A percentile compares a stretch with the other conserved stretches of the same genome.
Evolutionary conservation across 92 coral and sea anemone species (phyloP).

Genomic region (Nematostella vectensis): DNA sequence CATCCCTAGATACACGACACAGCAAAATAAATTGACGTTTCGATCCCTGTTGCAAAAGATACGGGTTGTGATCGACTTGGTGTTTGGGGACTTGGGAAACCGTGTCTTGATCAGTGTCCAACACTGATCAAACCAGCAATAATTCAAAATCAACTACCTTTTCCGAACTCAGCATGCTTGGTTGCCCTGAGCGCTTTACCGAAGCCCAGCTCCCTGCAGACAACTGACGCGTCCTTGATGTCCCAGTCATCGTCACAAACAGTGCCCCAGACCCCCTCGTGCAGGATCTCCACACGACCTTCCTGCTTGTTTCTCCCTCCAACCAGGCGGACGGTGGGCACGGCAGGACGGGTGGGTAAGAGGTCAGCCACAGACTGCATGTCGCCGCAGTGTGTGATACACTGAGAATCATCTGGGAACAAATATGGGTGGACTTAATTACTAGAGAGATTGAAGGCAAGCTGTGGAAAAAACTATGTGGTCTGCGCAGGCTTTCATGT

Average conservation of each 20-base stretch:
- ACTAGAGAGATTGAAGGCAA: too few species aligned
- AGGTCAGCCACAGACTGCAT: conserved; percentile 46
- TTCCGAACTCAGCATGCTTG: conserved; percentile 40
- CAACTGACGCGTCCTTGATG: conserved; percentile 42
- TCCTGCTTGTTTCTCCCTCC: conserved; percentile 59
- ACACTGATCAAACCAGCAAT: too few species aligned
- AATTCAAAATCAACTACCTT: too few species aligned
- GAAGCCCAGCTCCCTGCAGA: conserved; percentile 71
- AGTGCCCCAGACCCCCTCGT: conserved; percentile 76
- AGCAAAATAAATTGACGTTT: too few species aligned
- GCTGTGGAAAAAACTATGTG: too few species aligned
- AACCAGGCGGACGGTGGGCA: conserved; percentile 62
- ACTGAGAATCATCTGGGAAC: conserved; percentile 34
- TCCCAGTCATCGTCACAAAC: conserved; percentile 79
- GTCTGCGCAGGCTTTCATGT: too few species aligned
- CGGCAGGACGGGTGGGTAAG: conserved; percentile 46
- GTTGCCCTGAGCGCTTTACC: conserved; percentile 54
- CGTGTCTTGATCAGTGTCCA: too few species aligned
- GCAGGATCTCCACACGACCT: conserved; percentile 75
- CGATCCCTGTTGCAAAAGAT: too few species aligned
- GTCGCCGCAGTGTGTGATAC: conserved; percentile 34
- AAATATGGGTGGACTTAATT: too few species aligned
- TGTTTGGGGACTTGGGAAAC: too few species aligned
- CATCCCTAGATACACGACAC: too few species aligned
- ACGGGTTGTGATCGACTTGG: too few species aligned